Evolutionary conservation across 2,113 vertebrate genomes (phyloP).

Genomic region (Sorex araneus): DNA sequence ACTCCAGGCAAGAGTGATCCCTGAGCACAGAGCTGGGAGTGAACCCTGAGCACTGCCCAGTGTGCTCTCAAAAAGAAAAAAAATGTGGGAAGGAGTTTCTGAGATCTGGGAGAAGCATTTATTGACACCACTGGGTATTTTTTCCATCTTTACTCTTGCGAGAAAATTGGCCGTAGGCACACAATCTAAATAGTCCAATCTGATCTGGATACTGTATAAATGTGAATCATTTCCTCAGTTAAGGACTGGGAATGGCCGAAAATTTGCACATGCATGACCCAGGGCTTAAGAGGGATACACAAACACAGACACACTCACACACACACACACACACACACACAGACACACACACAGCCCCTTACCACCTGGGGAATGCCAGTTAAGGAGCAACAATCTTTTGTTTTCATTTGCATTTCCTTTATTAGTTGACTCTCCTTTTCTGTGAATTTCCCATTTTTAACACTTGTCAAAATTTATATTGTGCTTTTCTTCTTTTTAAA

Average conservation of each 20-base stretch:
- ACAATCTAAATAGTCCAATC: conserved; percentile 2
- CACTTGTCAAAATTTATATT: conserved; percentile 21
- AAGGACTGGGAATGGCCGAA: neutral
- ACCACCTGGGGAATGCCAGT: neutral
- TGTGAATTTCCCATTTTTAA: neutral
- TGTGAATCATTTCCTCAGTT: neutral
- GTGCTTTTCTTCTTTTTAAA: neutral
- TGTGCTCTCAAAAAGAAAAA: no score
- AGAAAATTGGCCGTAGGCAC: neutral
- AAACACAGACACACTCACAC: no score
- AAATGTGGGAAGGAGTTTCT: neutral
- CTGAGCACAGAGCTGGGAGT: no score
- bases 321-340: no score
- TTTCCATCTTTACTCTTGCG: neutral
- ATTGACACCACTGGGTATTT: neutral
- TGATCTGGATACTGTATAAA: neutral
- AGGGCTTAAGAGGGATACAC: no score
- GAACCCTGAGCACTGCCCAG: no score
- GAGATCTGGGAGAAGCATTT: neutral
- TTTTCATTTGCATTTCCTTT: conserved; percentile 10
- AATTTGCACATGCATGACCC: no score
- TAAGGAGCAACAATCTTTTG: neutral
- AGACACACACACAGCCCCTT: no score
- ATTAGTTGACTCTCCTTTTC: conserved; percentile 26
- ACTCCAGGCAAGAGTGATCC: no score